Percentiles rank a stretch among this genome's conserved stretches.
Evolutionary conservation across 2,113 vertebrate genomes (phyloP).

Genomic region (Coptodon rendalli): DNA sequence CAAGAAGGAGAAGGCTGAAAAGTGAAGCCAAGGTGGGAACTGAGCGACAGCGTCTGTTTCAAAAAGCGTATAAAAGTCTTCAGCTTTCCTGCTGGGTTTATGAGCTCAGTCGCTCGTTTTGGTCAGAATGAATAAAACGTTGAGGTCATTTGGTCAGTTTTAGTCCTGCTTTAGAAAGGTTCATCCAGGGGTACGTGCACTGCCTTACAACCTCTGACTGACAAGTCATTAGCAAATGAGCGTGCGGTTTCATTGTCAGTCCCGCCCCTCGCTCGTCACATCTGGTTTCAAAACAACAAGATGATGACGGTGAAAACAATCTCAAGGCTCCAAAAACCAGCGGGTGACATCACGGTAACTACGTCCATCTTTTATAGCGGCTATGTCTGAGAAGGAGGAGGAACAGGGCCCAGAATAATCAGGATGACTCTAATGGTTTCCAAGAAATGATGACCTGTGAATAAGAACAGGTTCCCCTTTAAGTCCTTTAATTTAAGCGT

Average conservation of each 20-base stretch:
- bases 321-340: neutral
- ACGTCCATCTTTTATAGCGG: neutral
- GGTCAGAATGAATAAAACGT: neutral
- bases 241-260: neutral
- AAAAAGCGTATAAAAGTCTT: neutral
- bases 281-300: neutral
- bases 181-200: neutral
- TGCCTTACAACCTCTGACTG: neutral
- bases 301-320: neutral
- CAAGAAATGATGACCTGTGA: neutral
- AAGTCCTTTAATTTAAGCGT: neutral
- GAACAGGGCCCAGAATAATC: neutral
- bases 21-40: neutral
- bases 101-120: neutral
- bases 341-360: neutral
- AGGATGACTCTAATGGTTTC: neutral
- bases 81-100: neutral
- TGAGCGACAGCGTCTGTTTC: neutral
- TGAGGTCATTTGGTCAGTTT: neutral
- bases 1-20: neutral
- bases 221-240: neutral
- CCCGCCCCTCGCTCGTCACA: neutral
- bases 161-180: neutral
- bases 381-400: neutral
- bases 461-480: neutral